These are phyloP conservation scores for Calephelis virginiensis DNA, from an alignment of 1,140 invertebrate genomes.

Conservation along the genomic window DNA sequence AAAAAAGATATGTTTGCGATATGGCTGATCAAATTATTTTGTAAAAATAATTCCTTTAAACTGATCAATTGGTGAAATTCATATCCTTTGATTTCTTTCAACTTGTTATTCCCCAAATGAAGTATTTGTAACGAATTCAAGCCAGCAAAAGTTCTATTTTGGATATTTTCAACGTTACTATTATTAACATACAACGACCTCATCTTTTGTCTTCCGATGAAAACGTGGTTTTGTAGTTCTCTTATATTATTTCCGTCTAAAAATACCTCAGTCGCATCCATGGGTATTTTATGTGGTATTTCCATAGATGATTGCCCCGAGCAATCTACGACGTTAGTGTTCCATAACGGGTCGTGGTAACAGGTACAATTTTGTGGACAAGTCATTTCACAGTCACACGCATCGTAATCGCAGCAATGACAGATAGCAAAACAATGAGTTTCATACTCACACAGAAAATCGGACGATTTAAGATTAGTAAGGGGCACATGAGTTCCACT, in stretches of 20 bases:
- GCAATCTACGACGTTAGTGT: slow-evolving; percentile 95
- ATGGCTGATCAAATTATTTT: slow-evolving; percentile 89
- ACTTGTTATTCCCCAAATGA: slow-evolving; percentile 91
- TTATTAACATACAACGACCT: slow-evolving; percentile 91
- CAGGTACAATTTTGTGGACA: slow-evolving; percentile 95
- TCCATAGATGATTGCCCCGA: slow-evolving; percentile 86
- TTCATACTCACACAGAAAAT: slow-evolving; percentile 94
- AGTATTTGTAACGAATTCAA: slow-evolving; percentile 88
- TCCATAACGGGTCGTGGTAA: slow-evolving; percentile 95
- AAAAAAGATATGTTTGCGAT: slow-evolving; percentile 91
- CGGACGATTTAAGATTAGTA: slow-evolving; percentile 82
- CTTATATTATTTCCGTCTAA: slow-evolving; percentile 93
- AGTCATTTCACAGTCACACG: slow-evolving; percentile 97
- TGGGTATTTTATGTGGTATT: slow-evolving; percentile 91
- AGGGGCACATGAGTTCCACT: slow-evolving; percentile 85
- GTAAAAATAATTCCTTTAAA: slow-evolving; percentile 90
- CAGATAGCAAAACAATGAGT: slow-evolving; percentile 95
- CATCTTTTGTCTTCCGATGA: slow-evolving; percentile 95
- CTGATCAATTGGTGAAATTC: slow-evolving; percentile 92
- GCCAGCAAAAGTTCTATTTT: slow-evolving; percentile 95
- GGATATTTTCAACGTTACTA: slow-evolving; percentile 90
- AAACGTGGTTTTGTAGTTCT: slow-evolving; percentile 91
- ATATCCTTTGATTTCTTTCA: slow-evolving; percentile 89
- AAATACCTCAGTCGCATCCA: slow-evolving; percentile 96
- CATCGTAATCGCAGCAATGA: slow-evolving; percentile 96